These are phyloP conservation scores for Dissostichus mawsoni DNA, from an alignment of 2,113 vertebrate species.

Conservation along the genomic window DNA sequence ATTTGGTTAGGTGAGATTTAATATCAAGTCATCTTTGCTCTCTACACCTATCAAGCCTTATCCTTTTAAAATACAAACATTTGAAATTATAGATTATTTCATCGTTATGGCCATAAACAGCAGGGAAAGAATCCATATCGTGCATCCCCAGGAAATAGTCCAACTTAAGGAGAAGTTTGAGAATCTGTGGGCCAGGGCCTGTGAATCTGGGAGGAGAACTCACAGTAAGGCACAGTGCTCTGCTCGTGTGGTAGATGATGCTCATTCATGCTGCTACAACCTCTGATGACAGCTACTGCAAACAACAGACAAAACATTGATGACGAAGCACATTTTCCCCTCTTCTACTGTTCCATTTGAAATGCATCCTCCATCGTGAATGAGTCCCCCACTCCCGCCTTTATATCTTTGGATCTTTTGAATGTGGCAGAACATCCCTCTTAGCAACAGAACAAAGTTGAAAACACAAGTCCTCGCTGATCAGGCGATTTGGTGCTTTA, in stretches of 20 bases:
- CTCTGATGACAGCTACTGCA: constrained; percentile 44
- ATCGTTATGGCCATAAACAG: too few species aligned
- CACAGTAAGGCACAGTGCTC: constrained; percentile 85
- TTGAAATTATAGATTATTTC: too few species aligned
- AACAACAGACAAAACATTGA: too few species aligned
- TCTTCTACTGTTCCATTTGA: constrained; percentile 26
- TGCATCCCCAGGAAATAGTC: neutral
- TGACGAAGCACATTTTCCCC: constrained; percentile 50
- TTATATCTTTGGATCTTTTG: constrained; percentile 64
- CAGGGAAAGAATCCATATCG: too few species aligned
- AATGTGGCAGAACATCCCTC: constrained; percentile 21
- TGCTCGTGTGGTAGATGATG: constrained; percentile 62
- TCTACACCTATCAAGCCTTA: too few species aligned
- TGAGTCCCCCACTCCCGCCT: neutral
- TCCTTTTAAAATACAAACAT: too few species aligned
- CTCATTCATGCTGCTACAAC: constrained; percentile 77
- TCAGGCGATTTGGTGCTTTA: constrained; percentile 31
- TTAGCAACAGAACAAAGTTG: constrained; percentile 44
- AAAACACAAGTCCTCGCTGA: constrained; percentile 9
- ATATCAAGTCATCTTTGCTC: too few species aligned
- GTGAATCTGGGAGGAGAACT: constrained; percentile 73
- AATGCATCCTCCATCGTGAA: too few species aligned
- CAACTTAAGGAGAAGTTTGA: neutral
- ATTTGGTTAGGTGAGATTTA: too few species aligned
- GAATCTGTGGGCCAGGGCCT: constrained; percentile 59